These are phyloP conservation scores for Takifugu rubripes DNA, from an alignment of 2,797 vertebrate species.

Conservation along the genomic window DNA sequence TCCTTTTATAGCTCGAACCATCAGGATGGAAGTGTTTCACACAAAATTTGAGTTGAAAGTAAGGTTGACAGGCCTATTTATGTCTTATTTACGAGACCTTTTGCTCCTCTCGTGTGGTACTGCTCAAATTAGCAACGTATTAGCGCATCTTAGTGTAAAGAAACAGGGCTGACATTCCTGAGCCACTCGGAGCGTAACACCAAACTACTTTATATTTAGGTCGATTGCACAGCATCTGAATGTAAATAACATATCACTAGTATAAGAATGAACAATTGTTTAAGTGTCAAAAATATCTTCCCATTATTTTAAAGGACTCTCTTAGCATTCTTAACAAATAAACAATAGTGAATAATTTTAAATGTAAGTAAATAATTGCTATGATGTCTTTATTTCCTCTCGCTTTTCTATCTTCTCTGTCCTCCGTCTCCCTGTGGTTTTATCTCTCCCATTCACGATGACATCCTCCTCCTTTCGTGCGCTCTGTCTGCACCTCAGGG, in stretches of 20 bases:
- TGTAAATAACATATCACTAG: no score
- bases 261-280: no score
- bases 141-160: neutral
- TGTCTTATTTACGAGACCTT: neutral
- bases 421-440: neutral
- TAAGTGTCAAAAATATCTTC: no score
- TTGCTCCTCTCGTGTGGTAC: neutral
- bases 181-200: neutral
- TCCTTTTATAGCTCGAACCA: neutral
- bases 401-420: constrained; percentile 5
- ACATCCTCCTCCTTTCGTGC: constrained; percentile 33
- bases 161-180: neutral
- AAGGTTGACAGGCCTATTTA: neutral
- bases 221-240: no score
- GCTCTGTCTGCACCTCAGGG: constrained; percentile 47
- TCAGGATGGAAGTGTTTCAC: neutral
- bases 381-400: neutral
- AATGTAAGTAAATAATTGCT: no score
- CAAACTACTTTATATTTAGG: neutral
- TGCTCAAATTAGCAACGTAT: neutral
- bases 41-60: neutral
- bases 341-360: no score
- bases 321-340: no score
- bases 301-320: no score
- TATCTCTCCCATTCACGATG: constrained; percentile 1